Percentiles rank a stretch among this genome's conserved stretches.
Evolutionary conservation across 2,113 vertebrate species (phyloP).

Genomic region (Haemorhous mexicanus): DNA sequence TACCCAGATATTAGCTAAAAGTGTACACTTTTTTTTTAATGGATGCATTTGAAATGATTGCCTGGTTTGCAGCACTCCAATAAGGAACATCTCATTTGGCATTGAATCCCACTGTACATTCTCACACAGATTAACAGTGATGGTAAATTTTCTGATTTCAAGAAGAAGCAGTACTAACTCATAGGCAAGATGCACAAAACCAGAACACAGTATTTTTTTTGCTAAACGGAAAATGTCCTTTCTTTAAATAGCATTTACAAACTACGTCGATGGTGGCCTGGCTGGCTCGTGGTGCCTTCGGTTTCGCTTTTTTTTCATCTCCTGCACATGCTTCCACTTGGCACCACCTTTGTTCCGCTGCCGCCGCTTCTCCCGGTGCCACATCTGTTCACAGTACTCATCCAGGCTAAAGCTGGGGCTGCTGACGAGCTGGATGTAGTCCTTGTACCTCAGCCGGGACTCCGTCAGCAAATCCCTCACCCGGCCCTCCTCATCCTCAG

Average conservation of each 20-base stretch:
- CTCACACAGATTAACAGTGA: slow-evolving; percentile 6
- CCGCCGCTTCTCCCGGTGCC: slow-evolving; percentile 86
- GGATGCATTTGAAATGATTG: not conserved
- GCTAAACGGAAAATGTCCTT: slow-evolving; percentile 34
- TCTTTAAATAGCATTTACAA: slow-evolving; percentile 55
- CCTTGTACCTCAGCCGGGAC: slow-evolving; percentile 88
- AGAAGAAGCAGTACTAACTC: slow-evolving; percentile 53
- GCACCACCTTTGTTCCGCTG: slow-evolving; percentile 76
- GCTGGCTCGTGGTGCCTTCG: slow-evolving; percentile 83
- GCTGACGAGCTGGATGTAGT: slow-evolving; percentile 90
- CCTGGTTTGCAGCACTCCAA: not conserved
- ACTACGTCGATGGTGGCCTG: slow-evolving; percentile 64
- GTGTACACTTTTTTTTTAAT: slow-evolving; percentile 1
- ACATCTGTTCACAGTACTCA: slow-evolving; percentile 95
- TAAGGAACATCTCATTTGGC: not conserved
- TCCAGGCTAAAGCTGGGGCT: slow-evolving; percentile 86
- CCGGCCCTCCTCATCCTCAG: slow-evolving; percentile 71
- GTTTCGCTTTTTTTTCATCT: slow-evolving; percentile 93
- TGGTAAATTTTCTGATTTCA: slow-evolving; percentile 25
- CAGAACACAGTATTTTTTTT: slow-evolving; percentile 49
- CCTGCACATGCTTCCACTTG: slow-evolving; percentile 97
- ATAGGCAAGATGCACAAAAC: slow-evolving; percentile 50
- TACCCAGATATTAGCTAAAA: slow-evolving; percentile 31
- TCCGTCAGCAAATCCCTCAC: slow-evolving; percentile 78
- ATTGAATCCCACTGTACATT: not conserved